These are phyloP conservation scores for Trypoxylus dichotomus DNA, from an alignment of 1,140 invertebrate genomes.

Conservation along the genomic window DNA sequence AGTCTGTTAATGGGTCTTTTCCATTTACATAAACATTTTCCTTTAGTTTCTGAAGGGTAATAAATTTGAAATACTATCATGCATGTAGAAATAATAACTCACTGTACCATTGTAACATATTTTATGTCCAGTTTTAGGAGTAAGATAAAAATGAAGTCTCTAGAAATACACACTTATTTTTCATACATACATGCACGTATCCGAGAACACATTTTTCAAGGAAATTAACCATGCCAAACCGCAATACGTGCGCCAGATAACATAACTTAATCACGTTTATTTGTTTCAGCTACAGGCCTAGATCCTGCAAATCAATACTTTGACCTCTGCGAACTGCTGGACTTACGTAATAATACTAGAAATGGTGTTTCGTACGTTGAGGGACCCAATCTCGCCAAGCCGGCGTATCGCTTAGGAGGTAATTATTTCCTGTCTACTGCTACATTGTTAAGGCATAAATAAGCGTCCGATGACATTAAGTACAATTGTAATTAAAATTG, in stretches of 20 bases:
- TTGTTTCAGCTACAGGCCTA: slow-evolving; percentile 49
- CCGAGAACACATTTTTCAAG: neutral
- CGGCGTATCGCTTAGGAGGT: slow-evolving; percentile 13
- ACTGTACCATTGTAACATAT: no score
- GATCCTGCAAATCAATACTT: slow-evolving; percentile 38
- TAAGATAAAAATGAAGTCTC: neutral
- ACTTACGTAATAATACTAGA: slow-evolving; percentile 15
- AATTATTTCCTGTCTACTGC: neutral
- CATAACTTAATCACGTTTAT: slow-evolving; percentile 32
- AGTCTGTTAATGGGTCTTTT: no score
- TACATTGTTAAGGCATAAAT: neutral
- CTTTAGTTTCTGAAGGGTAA: no score
- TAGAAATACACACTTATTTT: neutral
- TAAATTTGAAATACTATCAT: no score
- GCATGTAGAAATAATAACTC: no score
- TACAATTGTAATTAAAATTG: neutral
- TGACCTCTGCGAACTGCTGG: slow-evolving; percentile 25
- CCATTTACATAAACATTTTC: no score
- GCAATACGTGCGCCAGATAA: neutral
- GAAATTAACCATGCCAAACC: neutral
- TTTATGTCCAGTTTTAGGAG: no score
- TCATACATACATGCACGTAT: neutral
- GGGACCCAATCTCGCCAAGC: neutral
- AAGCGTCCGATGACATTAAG: neutral
- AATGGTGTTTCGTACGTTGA: slow-evolving; percentile 14